Conservation (phyloP, 2,113 vertebrate species). For the Nyctereutes procyonoides region DNA sequence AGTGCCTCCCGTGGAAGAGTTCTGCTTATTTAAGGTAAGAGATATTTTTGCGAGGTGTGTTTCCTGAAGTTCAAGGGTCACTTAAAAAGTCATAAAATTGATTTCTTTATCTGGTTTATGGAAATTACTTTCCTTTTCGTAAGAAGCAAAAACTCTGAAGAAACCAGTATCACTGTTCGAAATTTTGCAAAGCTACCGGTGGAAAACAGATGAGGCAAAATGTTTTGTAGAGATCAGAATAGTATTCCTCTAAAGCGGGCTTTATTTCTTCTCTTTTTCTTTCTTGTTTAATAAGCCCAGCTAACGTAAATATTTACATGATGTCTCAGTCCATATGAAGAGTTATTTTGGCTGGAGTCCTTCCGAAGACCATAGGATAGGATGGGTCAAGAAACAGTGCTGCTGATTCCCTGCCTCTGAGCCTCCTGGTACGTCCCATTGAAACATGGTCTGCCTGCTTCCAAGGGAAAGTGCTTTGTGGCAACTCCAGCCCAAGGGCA, state of each 20-base stretch:
- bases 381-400: not conserved
- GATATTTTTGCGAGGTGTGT: not conserved
- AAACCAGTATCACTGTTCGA: not conserved
- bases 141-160: not conserved
- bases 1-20: not conserved
- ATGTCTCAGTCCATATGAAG: rapidly evolving
- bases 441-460: not conserved
- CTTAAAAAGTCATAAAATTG: not conserved
- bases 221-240: not conserved
- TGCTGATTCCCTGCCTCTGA: not conserved
- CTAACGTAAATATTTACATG: constrained; percentile 45
- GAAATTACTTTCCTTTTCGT: not conserved
- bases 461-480: not conserved
- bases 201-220: not conserved
- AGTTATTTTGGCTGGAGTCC: constrained; percentile 60
- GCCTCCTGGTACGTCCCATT: not conserved
- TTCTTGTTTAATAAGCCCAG: constrained; percentile 37
- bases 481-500: not conserved
- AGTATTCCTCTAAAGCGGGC: constrained; percentile 7
- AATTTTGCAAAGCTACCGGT: constrained; percentile 2
- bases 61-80: not conserved
- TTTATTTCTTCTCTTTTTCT: not conserved
- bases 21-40: not conserved
- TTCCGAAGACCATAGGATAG: not conserved
- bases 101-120: constrained; percentile 28